These are phyloP conservation scores for Heteromyza rotundicornis DNA, from an alignment of 2,888 invertebrate genomes.

Conservation along the genomic window DNA sequence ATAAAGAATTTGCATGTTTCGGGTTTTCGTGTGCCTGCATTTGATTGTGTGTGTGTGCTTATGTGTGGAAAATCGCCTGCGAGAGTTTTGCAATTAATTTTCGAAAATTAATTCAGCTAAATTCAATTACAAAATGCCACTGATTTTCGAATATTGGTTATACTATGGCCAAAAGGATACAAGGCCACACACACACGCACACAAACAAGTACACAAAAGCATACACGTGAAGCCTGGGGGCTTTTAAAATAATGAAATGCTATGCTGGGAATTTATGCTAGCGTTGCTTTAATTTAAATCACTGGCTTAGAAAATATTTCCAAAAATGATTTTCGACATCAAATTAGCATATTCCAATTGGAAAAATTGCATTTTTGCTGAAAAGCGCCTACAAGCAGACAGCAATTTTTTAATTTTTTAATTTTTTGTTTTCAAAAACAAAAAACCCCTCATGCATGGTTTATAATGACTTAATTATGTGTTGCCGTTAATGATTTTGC, in stretches of 20 bases:
- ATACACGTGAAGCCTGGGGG: not conserved
- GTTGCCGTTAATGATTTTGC: too few relatives aligned
- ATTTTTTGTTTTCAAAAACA: too few relatives aligned
- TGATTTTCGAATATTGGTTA: not conserved
- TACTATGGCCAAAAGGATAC: not conserved
- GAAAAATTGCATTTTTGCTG: not conserved
- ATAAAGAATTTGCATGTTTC: too few relatives aligned
- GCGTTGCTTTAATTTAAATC: not conserved
- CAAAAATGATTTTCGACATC: not conserved
- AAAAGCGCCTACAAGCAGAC: not conserved
- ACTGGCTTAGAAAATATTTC: not conserved
- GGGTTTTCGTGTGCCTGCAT: too few relatives aligned
- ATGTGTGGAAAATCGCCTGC: not conserved
- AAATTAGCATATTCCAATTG: not conserved
- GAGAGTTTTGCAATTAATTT: slow-evolving; percentile 13
- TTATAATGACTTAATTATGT: too few relatives aligned
- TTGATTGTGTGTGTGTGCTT: too few relatives aligned
- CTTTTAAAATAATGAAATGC: not conserved
- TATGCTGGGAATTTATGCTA: not conserved
- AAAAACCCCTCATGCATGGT: too few relatives aligned
- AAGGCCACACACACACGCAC: not conserved
- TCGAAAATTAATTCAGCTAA: slow-evolving; percentile 6
- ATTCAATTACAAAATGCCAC: slow-evolving; percentile 6
- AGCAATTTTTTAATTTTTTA: slow-evolving; percentile 29
- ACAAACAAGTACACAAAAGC: not conserved